phyloP scores from a whole-genome alignment of 2,113 vertebrate genomes.

The Hirundichthys speculiger region DNA sequence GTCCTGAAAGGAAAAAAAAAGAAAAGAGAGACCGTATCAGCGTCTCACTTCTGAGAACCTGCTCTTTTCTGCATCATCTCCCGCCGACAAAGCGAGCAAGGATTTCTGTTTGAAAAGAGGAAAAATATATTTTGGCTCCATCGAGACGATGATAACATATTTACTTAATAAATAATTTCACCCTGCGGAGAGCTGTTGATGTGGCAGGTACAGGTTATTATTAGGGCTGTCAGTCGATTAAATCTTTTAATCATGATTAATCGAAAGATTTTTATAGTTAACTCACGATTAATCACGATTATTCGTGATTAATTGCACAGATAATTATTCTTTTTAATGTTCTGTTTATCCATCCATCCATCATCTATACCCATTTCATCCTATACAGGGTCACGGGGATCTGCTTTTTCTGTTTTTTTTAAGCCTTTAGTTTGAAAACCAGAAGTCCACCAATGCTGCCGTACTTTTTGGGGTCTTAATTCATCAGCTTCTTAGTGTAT shows the following conservation, averaged over 20 bases:
- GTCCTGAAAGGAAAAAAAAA: conserved; percentile 81
- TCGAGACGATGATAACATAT: conserved; percentile 19
- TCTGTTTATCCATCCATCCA: no score
- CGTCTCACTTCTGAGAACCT: not conserved
- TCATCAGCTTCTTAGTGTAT: no score
- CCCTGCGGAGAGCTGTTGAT: conserved; percentile 7
- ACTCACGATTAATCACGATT: no score
- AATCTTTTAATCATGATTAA: conserved; percentile 17
- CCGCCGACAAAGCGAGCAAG: conserved; percentile 19
- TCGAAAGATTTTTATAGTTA: no score
- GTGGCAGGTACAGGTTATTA: conserved; percentile 2
- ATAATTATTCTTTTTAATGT: no score
- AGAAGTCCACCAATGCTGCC: no score
- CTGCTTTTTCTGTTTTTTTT: no score
- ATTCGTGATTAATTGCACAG: no score
- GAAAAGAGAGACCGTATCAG: not conserved
- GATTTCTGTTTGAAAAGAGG: conserved; percentile 5
- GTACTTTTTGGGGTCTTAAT: no score
- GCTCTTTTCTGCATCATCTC: not conserved
- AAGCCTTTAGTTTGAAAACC: no score
- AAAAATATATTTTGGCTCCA: not conserved
- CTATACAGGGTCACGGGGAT: no score
- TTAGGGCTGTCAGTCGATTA: not conserved
- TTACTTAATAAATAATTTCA: conserved; percentile 29
- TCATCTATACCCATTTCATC: no score